A percentile compares a stretch with the other conserved stretches of the same genome.
Evolutionary conservation across 2,113 vertebrate genomes (phyloP).

Genomic region (Datnioides undecimradiatus): DNA sequence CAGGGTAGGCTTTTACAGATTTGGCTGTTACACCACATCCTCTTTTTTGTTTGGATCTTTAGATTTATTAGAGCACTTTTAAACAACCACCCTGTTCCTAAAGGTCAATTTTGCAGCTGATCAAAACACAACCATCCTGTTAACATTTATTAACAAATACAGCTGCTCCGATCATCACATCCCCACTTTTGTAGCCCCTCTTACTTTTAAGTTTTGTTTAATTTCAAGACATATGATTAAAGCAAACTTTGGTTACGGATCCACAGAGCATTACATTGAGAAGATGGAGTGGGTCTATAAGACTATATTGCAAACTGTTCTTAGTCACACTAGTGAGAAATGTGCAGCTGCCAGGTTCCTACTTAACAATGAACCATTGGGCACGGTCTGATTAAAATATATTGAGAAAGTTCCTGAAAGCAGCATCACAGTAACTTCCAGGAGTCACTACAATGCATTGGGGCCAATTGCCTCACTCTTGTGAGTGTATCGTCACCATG

Average conservation of each 20-base stretch:
- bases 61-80: not conserved
- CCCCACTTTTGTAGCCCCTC: not conserved
- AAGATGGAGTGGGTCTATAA: not conserved
- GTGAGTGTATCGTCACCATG: too few species aligned
- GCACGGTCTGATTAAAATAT: too few species aligned
- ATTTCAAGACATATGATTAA: not conserved
- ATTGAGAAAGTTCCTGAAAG: too few species aligned
- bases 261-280: not conserved
- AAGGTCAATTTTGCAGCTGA: constrained; percentile 1
- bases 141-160: not conserved
- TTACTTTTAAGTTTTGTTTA: not conserved
- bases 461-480: too few species aligned
- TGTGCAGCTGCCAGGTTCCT: not conserved
- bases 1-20: not conserved
- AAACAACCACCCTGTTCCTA: constrained; percentile 5
- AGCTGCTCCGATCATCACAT: not conserved
- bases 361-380: not conserved
- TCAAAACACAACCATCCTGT: not conserved
- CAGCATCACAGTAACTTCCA: too few species aligned
- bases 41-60: not conserved
- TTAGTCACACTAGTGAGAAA: not conserved
- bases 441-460: too few species aligned
- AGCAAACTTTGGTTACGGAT: not conserved
- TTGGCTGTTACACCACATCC: not conserved
- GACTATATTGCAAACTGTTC: not conserved